Base-by-base conservation (phyloP, 2,797 vertebrate genomes). In the Clamator glandarius region DNA sequence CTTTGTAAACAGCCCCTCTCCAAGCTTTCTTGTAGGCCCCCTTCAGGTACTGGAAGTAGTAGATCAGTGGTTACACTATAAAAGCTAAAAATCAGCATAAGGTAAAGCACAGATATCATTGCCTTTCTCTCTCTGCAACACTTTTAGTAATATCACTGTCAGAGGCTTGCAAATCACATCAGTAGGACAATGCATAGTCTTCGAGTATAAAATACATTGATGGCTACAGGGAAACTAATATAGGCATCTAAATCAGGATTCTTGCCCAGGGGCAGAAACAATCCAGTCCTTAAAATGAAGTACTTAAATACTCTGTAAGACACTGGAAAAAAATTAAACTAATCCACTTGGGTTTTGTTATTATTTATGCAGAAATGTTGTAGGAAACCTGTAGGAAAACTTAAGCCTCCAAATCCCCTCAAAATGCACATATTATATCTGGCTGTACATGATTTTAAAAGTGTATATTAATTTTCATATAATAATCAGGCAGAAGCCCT, bases 231-330 rank as follows among this genome's bases (percentile, higher is more conserved):
- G 20, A 82, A 89, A 84, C 20, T 82, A 74, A 74, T 79, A 51
- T 5, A 63, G 31, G 33, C 31, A 92, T 83, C 59, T 59, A 79
- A 94, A 91, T 87, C 82, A 84, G 20, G 16, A 86, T 92, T 81
- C 62, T 90, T 90, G 28, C 68, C 67, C 23, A 59, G 44, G 21
- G 52, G 9, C 67, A 70, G 75, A 89, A 93, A 67, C 63, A 93
- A 50, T 87, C 31, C 36, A 74, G 61, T 79, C 28, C 26, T 74
- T 87, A 66, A 93, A 82, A 31, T 59, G 23, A 89, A 90, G 48
- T 89, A 74, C 33, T 82, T 89, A 89, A 92, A 80, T 61, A 68
- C 16, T 1, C 0, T 70, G 25, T 80, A 63, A 92, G 23, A 42
- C 72, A 41, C 48, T 46, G 31, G 33, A 76, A 48, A 70, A 35